These are phyloP conservation scores for Ophiothrix spiculata DNA, from an alignment of 35 echinoderm and acorn worm species.

Conservation along the genomic window DNA sequence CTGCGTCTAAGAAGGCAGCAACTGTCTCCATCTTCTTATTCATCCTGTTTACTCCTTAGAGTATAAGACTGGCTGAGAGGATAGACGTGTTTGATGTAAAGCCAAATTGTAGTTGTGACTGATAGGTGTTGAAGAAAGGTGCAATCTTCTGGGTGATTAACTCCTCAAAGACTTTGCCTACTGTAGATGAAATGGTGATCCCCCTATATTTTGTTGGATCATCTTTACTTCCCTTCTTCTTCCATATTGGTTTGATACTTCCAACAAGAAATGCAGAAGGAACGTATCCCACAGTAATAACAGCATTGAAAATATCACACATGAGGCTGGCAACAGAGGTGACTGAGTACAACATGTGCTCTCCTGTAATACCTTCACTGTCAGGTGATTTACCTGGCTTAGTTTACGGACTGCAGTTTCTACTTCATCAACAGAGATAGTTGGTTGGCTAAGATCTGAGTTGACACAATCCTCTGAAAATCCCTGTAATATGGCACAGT, in stretches of 20 bases:
- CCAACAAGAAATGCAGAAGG: not conserved
- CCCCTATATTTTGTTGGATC: not conserved
- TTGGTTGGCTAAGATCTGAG: no score
- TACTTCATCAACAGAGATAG: not conserved
- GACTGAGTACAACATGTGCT: not conserved
- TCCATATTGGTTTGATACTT: not conserved
- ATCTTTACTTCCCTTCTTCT: not conserved
- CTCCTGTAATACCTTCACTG: not conserved
- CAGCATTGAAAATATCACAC: not conserved
- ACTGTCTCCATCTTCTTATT: not conserved
- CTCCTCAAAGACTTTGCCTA: not conserved
- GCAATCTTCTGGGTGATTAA: not conserved
- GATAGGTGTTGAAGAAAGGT: not conserved
- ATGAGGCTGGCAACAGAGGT: not conserved
- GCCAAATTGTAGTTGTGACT: not conserved
- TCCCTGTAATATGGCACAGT: not conserved
- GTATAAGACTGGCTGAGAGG: not conserved
- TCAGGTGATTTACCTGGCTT: not conserved
- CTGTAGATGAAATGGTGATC: not conserved
- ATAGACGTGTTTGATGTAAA: not conserved
- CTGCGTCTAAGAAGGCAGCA: not conserved
- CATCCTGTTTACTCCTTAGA: not conserved
- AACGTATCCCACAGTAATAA: not conserved
- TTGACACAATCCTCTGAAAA: no score
- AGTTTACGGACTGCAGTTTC: not conserved